Evolutionary conservation across 2,113 vertebrate genomes (phyloP), one percentile per base, ranked within the genome.

Genomic region (Callocephalon fimbriatum): DNA sequence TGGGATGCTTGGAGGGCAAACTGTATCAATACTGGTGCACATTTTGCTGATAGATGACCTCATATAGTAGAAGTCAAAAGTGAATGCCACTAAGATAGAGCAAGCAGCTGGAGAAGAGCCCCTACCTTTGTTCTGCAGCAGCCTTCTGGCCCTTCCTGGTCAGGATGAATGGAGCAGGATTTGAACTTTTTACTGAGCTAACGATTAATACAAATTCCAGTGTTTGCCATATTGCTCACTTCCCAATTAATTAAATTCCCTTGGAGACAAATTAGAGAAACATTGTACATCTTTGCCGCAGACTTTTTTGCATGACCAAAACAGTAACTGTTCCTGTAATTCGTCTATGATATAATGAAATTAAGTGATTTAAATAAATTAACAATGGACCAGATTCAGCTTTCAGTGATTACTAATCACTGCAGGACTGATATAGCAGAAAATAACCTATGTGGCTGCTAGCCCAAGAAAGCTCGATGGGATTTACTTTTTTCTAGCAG

Each of bases 331-430:
- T 78, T 65, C 50, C 79, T 84, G 75, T 97, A 95, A 94, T 93
- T 97, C 1, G 7, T 45, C 79, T 93, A 65, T 92, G 90, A 92
- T 95, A 92, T 92, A 92, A 93, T 96, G 82, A 97, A 96, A 96
- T 96, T 82, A 96, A 95, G 92, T 76, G 68, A 96, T 97, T 97
- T 94, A 95, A 96, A 92, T 95, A 95, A 88, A 93, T 96, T 94
- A 87, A 94, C 79, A 92, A 72, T 94, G 77, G 70, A 89, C 40
- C 1, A 3, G 74, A 70, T 95, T 97, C 88, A 95, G 89, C 48
- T 91, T 96, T 94, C 80, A 76, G 83, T 93, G 95, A 95, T 94
- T 95, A 56, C 61, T 78, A 94, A 80, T 89, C 70, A 76, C 59
- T 82, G 13, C 56, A 95, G 51, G 53, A 93, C 75, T 92, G 59